Evolutionary conservation across 1,140 invertebrate species (phyloP).

Genomic region (Littorina saxatilis): DNA sequence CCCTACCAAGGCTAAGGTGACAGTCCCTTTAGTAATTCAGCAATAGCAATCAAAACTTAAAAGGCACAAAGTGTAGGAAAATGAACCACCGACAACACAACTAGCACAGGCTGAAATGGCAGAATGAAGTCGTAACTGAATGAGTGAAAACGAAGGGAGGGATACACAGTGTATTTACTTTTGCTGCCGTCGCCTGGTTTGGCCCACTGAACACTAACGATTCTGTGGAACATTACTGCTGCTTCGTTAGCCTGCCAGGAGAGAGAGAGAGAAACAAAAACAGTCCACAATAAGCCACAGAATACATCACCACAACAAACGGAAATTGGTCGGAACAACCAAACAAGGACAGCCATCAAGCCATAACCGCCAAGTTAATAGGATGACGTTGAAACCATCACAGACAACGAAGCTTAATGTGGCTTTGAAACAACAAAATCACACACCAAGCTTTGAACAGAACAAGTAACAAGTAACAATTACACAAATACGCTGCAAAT

Average conservation of each 20-base stretch:
- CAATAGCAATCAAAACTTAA: neutral
- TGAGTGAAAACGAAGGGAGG: conserved; percentile 17
- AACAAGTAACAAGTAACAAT: too few relatives aligned
- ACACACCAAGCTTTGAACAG: too few relatives aligned
- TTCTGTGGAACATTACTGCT: conserved; percentile 80
- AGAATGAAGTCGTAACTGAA: conserved; percentile 1
- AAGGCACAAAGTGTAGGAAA: neutral
- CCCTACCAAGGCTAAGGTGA: too few relatives aligned
- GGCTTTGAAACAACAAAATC: too few relatives aligned
- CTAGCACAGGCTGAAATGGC: conserved; percentile 16
- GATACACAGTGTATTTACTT: conserved; percentile 38
- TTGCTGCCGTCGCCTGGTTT: conserved; percentile 39
- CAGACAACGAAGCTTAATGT: too few relatives aligned
- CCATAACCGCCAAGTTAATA: too few relatives aligned
- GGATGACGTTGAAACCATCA: too few relatives aligned
- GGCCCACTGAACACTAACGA: conserved; percentile 79
- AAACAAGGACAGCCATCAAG: too few relatives aligned
- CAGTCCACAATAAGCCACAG: conserved; percentile 32
- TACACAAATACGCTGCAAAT: too few relatives aligned
- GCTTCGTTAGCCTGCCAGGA: conserved; percentile 78
- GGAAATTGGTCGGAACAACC: neutral
- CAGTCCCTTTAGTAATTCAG: neutral
- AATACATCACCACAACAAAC: conserved; percentile 5
- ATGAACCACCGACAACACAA: neutral
- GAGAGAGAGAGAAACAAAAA: conserved; percentile 50